These are phyloP conservation scores for Brachyhypopomus gauderio DNA, from an alignment of 2,113 vertebrate species.

Conservation along the genomic window DNA sequence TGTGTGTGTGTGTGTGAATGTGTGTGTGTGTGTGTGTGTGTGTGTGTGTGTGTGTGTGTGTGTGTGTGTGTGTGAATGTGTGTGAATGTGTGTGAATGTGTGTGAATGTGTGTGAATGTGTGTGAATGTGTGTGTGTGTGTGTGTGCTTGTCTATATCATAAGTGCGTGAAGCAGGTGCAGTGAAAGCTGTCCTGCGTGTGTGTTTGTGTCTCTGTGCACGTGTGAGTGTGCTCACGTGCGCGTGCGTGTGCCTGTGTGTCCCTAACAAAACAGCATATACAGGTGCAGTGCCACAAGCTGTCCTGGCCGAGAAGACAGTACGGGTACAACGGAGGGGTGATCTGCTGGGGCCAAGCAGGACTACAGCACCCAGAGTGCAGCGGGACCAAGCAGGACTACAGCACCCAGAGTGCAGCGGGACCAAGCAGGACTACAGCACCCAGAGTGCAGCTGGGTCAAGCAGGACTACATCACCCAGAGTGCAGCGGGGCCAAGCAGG, in stretches of 20 bases:
- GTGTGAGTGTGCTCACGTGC: too few relatives aligned
- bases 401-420: too few relatives aligned
- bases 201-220: too few relatives aligned
- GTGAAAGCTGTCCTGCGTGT: background rate
- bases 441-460: too few relatives aligned
- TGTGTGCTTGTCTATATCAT: slow-evolving; percentile 10
- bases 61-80: too few relatives aligned
- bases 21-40: slow-evolving; percentile 17
- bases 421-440: too few relatives aligned
- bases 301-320: background rate
- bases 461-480: too few relatives aligned
- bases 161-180: slow-evolving; percentile 56
- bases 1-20: slow-evolving; percentile 18
- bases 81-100: background rate
- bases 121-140: slow-evolving; percentile 15
- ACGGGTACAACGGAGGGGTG: background rate
- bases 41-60: slow-evolving; percentile 21
- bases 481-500: too few relatives aligned
- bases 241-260: too few relatives aligned
- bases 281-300: background rate
- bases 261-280: too few relatives aligned
- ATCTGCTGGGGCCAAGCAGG: background rate
- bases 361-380: too few relatives aligned
- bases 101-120: slow-evolving; percentile 12
- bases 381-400: too few relatives aligned